A percentile compares a stretch with the other conserved stretches of the same genome.
Conservation (phyloP, 2,113 vertebrate species). For the Xenopus laevis region DNA sequence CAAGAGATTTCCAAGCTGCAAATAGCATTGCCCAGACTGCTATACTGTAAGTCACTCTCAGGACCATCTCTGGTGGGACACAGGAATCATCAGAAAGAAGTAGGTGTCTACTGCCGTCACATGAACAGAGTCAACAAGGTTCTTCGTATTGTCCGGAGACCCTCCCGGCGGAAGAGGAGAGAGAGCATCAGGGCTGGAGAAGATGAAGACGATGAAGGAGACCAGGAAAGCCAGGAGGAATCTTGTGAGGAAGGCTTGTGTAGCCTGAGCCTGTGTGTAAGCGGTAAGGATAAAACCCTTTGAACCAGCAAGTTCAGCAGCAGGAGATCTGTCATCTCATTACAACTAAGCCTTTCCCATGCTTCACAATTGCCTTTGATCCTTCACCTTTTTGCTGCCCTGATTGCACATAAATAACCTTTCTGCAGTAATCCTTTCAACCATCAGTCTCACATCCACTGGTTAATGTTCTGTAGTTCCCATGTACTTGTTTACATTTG, state of each 20-base stretch:
- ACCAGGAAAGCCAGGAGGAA: conserved; percentile 58
- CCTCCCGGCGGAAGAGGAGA: conserved; percentile 65
- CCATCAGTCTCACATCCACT: too few relatives aligned
- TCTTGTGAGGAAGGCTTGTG: conserved; percentile 66
- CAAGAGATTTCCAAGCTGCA: conserved; percentile 23
- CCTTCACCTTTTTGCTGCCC: neutral
- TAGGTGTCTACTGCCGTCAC: conserved; percentile 10
- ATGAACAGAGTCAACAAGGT: conserved; percentile 68
- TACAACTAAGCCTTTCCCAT: neutral
- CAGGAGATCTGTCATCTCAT: neutral
- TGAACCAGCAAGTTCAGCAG: neutral
- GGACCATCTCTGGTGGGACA: neutral
- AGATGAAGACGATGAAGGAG: conserved; percentile 55
- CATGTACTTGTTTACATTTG: too few relatives aligned
- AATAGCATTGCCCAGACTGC: conserved; percentile 11
- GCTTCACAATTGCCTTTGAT: neutral
- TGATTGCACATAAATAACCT: neutral
- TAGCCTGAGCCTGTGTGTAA: conserved; percentile 62
- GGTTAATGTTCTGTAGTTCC: too few relatives aligned
- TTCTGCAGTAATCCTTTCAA: too few relatives aligned
- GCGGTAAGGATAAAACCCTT: conserved; percentile 59
- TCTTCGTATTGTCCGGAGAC: conserved; percentile 65
- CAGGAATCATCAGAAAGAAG: neutral
- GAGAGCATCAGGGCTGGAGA: conserved; percentile 64
- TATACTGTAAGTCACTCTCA: too few relatives aligned